Evolutionary conservation across 2,113 vertebrate species (phyloP).

Genomic region (Mesembrinibis cayennensis): DNA sequence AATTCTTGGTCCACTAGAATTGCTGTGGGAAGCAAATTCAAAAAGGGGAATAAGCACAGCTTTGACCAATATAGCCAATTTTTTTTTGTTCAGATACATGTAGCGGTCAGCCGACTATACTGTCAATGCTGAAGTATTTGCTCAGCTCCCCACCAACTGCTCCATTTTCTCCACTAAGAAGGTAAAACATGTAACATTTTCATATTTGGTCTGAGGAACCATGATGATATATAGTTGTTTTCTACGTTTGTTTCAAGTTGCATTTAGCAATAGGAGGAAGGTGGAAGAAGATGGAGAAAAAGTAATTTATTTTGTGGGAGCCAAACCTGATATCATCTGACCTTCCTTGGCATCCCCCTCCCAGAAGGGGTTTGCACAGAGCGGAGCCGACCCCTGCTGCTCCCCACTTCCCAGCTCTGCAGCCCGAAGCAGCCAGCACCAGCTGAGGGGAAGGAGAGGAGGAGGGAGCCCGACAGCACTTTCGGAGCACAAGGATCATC

Average conservation of each 20-base stretch:
- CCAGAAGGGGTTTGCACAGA: neutral
- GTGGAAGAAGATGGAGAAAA: neutral
- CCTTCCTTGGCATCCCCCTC: neutral
- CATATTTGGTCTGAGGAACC: neutral
- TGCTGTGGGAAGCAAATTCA: constrained; percentile 19
- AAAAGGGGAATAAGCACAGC: neutral
- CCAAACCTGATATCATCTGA: neutral
- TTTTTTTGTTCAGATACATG: neutral
- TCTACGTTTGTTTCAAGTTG: neutral
- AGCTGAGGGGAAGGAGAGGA: neutral
- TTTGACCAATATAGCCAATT: neutral
- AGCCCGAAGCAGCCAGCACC: neutral
- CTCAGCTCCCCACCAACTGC: neutral
- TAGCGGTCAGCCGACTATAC: neutral
- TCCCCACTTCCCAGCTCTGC: neutral
- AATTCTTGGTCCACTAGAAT: constrained; percentile 29
- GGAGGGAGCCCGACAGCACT: neutral
- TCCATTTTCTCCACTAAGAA: neutral
- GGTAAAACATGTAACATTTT: neutral
- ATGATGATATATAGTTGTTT: neutral
- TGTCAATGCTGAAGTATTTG: neutral
- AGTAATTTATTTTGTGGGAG: neutral
- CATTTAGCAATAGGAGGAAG: neutral
- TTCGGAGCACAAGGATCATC: neutral
- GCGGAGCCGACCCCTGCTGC: neutral